Base-by-base conservation (phyloP, 2,797 vertebrate genomes). In the Platalea minor region DNA sequence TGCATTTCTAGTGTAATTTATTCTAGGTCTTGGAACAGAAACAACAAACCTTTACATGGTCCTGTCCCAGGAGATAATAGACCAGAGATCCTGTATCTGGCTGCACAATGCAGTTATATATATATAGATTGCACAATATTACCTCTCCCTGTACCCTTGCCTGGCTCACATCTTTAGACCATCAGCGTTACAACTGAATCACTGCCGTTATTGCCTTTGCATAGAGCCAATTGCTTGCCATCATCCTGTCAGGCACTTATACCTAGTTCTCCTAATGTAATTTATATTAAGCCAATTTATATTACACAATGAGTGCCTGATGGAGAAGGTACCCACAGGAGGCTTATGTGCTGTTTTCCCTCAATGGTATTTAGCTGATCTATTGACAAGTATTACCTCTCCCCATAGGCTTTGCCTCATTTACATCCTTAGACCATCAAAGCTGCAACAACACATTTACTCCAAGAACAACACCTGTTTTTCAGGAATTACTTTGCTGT, bases 221-320 rank as follows among this genome's bases (percentile, higher is more conserved):
- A 1, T 11, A 51, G 68, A 69, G 85, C 87, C 79, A 72, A 50
- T 77, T 91, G 87, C 86, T 80, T 91, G 86, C 84, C 78, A 88
- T 80, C 91, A 82, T 70, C 84, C 68, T 91, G 72, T 75, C 96
- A 96, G 64, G 48, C 92, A 89, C 91, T 96, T 95, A 60, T 4
- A 43, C 53, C 85, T 84, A 60, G 37, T 91, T 94, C 48, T 94
- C 70, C 89, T 93, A 85, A 94, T 85, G 72, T 54, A 64, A 96
- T 96, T 95, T 95, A 70, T 92, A 92, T 95, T 93, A 95, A 95
- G 64, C 67, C 89, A 91, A 93, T 94, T 89, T 92, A 33, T 89
- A 64, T 91, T 77, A 64, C 54, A 70, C 77, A 80, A 19, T 23
- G 60, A 96, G 72, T 80, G 87, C 43, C 74, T 89, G 87, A 70